Evolutionary conservation across 2,888 invertebrate genomes (phyloP), one percentile per base, ranked within the genome.

Genomic region (Apotomis capreana): DNA sequence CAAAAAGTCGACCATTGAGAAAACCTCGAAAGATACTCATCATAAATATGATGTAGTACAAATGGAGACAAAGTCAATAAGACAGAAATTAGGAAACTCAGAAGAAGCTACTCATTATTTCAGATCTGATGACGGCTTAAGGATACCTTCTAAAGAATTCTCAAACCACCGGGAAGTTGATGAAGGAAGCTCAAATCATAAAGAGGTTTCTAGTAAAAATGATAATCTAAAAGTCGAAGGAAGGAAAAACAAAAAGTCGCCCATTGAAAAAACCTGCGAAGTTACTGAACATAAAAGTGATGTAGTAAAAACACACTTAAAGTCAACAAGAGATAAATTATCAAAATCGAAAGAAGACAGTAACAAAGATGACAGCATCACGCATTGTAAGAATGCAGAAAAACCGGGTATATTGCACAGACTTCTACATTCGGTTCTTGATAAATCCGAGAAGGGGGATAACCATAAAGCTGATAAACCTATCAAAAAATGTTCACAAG

Each of bases 291-390:
- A 67, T 15, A 37, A 58, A 37, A 58, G 51, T 15, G n/a, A 37
- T 51, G 1, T 5, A n/a, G 13, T 67, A 3, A n/a, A 36, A 37
- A 67, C 36, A 8, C 49, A 58, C 6, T 10, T 15, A 49, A 68
- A 40, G 36, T 12, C 62, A 49, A 63, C 57, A 26, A 55, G 49
- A 58, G 37, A 37, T 10, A 51, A 15, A 59, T 55, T 46, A 26
- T 13, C 37, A 52, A 40, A 15, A 40, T 9, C 8, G 6, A 6
- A 40, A 49, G 49, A 61, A 37, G n/a, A 46, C 13, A 1, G 67
- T 70, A 12, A 26, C 12, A 57, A 36, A 52, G 40, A 5, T 51
- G 58, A 67, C 13, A 58, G 4, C n/a, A 13, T 5, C 4, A 68
- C 5, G 13, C 8, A 15, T 40, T 40, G 51, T 40, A 5, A 15